Evolutionary conservation across 2,797 vertebrate genomes (phyloP), one percentile per base, ranked within the genome.

Genomic region (Pipistrellus pipistrellus): DNA sequence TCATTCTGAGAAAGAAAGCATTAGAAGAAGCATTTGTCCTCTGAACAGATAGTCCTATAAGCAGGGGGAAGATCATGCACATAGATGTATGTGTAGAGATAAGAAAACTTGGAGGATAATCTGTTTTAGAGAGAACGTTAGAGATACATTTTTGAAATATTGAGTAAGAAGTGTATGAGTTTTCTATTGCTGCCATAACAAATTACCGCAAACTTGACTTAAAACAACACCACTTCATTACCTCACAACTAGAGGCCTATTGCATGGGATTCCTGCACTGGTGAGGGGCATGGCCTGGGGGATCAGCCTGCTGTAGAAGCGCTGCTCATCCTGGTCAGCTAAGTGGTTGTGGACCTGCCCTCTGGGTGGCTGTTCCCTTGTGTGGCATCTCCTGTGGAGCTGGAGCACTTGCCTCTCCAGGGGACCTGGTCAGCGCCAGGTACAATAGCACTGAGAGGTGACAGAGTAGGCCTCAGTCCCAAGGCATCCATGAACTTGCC

Each of bases 291-390:
- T 6, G 25, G 57, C 57, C 12, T 59, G 57, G 0, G 5, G 1
- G 57, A 59, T 59, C 0, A 0, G 5, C 2, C 2, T 0, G 2
- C 57, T 59, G 2, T 59, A 57, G 57, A 20, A 59, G 57, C 4
- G 2, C 57, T 27, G 27, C 57, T 13, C 57, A 27, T 59, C 57
- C 25, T 0, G 0, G 25, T 59, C 57, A 59, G 25, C 25, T 57
- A 27, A 59, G 57, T 2, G 2, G 25, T 8, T 59, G 57, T 59
- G 57, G 25, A 59, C 57, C 57, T 2, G 25, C 57, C 57, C 57
- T 30, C 25, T 59, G 57, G 11, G 11, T 30, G 25, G 25, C 57
- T 59, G 4, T 12, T 59, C 12, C 25, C 57, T 13, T 11, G 57
- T 27, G 11, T 59, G 25, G 4, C 23, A 59, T 59, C 57, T 59